Conservation (phyloP, 2,113 vertebrate species). For the Centropus bengalensis region DNA sequence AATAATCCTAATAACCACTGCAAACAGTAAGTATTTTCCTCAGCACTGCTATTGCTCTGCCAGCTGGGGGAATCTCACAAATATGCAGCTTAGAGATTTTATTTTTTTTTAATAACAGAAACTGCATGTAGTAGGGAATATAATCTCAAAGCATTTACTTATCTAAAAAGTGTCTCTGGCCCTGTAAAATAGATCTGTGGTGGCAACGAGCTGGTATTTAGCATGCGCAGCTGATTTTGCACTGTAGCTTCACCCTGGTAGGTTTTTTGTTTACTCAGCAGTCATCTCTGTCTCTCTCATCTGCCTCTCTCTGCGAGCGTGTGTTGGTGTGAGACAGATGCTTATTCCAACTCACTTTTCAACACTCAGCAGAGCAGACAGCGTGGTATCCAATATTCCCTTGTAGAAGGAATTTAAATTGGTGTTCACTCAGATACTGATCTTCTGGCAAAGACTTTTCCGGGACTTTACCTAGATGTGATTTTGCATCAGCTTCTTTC, state of each 20-base stretch:
- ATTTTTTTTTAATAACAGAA: slow-evolving; percentile 31
- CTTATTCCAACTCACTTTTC: background rate
- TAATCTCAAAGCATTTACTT: slow-evolving; percentile 38
- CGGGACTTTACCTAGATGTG: background rate
- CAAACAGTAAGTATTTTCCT: slow-evolving; percentile 40
- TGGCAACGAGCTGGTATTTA: background rate
- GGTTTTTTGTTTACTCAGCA: slow-evolving; percentile 11
- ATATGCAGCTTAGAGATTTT: background rate
- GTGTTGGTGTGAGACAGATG: background rate
- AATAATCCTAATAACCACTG: slow-evolving; percentile 62
- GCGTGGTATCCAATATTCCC: background rate
- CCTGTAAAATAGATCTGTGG: background rate
- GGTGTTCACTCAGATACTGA: background rate
- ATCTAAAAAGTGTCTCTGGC: background rate
- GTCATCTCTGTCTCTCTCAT: background rate
- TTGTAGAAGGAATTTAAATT: background rate
- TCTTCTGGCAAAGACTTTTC: background rate
- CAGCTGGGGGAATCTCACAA: slow-evolving; percentile 30
- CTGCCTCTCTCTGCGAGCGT: background rate
- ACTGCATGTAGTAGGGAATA: background rate
- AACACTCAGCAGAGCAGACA: background rate
- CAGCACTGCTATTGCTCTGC: background rate
- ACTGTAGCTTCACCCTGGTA: background rate
- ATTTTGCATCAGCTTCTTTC: background rate
- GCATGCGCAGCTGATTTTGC: background rate